phyloP scores from a whole-genome alignment of 2,888 invertebrate genomes.

The Sclerodermus sp. region DNA sequence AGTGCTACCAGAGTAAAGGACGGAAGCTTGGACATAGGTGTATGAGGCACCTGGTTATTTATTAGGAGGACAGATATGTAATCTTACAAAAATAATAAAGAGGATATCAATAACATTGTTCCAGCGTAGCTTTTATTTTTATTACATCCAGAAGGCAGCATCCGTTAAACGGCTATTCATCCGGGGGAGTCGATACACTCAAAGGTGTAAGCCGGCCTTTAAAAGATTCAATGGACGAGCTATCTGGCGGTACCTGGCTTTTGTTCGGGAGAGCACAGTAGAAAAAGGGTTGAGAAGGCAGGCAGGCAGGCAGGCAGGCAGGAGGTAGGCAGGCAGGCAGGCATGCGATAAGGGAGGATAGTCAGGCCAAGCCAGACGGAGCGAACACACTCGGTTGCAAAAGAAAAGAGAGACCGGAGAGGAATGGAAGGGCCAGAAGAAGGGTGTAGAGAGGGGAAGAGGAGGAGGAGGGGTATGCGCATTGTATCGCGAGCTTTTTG shows the following conservation, averaged over 20 bases:
- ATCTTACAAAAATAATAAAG: too few species aligned
- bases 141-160: too few species aligned
- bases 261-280: slow-evolving; percentile 18
- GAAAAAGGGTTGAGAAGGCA: slow-evolving; percentile 35
- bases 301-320: neutral
- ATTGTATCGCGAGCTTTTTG: slow-evolving; percentile 47
- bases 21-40: too few species aligned
- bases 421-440: slow-evolving; percentile 4
- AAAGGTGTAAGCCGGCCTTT: slow-evolving; percentile 19
- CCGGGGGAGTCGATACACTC: slow-evolving; percentile 3
- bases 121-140: too few species aligned
- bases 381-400: slow-evolving; percentile 7
- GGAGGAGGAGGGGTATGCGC: slow-evolving; percentile 21
- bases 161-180: too few species aligned
- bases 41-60: too few species aligned
- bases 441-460: slow-evolving; percentile 3
- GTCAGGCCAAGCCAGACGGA: slow-evolving; percentile 15
- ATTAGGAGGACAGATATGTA: too few species aligned
- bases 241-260: slow-evolving; percentile 25
- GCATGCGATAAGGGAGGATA: slow-evolving; percentile 28
- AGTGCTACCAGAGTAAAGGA: too few species aligned
- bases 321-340: neutral
- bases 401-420: slow-evolving; percentile 27
- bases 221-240: slow-evolving; percentile 29
- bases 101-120: too few species aligned